phyloP scores from a whole-genome alignment of 2,888 invertebrate genomes.

The Onthophagus sagittarius region DNA sequence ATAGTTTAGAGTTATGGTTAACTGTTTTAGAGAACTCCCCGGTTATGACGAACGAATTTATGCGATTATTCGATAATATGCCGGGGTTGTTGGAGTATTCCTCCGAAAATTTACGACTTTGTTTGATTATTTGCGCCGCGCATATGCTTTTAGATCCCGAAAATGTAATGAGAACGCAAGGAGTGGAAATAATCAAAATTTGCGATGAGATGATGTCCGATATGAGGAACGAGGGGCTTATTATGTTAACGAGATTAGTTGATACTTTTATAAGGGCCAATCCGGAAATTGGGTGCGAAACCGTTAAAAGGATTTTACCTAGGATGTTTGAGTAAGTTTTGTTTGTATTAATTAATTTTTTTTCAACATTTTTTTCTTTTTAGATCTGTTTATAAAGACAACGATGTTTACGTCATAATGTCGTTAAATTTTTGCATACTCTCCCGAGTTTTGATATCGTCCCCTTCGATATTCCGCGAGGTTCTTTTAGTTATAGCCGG shows the following conservation, averaged over 20 bases:
- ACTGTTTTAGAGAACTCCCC: slow-evolving; percentile 76
- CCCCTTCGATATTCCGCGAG: slow-evolving; percentile 63
- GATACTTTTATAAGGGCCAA: slow-evolving; percentile 73
- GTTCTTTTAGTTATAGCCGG: slow-evolving; percentile 52
- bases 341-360: too few species aligned
- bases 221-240: slow-evolving; percentile 68
- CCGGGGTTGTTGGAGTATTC: slow-evolving; percentile 74
- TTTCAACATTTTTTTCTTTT: slow-evolving; percentile 31
- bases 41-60: slow-evolving; percentile 59
- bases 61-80: slow-evolving; percentile 72
- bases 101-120: slow-evolving; percentile 74
- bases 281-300: slow-evolving; percentile 68
- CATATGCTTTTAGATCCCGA: slow-evolving; percentile 77
- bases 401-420: slow-evolving; percentile 70
- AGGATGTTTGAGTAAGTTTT: slow-evolving; percentile 59
- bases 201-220: slow-evolving; percentile 74
- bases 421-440: slow-evolving; percentile 75
- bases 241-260: slow-evolving; percentile 69
- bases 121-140: slow-evolving; percentile 77
- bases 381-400: slow-evolving; percentile 64
- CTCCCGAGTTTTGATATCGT: slow-evolving; percentile 71
- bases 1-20: slow-evolving; percentile 87
- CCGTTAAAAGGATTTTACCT: slow-evolving; percentile 62
- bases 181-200: slow-evolving; percentile 64
- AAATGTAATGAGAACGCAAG: slow-evolving; percentile 69